phyloP scores from a whole-genome alignment of 2,888 invertebrate species.

The Lagria hirta region DNA sequence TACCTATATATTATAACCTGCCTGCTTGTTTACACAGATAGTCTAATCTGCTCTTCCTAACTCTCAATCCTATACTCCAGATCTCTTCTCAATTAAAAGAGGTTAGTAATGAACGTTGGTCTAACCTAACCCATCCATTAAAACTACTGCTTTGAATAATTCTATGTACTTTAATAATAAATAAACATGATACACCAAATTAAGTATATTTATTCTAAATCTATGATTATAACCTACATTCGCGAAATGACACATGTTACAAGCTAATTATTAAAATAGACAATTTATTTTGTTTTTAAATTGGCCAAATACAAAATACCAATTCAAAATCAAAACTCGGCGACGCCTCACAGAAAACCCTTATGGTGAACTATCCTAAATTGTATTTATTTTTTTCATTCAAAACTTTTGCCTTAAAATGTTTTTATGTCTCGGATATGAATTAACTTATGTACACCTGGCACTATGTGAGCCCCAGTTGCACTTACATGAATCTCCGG shows the following conservation, averaged over 20 bases:
- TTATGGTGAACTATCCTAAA: slow-evolving; percentile 17
- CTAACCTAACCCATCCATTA: slow-evolving; percentile 21
- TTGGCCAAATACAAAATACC: slow-evolving; percentile 8
- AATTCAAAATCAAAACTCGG: slow-evolving; percentile 13
- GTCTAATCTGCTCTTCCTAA: slow-evolving; percentile 24
- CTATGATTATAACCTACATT: slow-evolving; percentile 33
- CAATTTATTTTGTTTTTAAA: slow-evolving; percentile 7
- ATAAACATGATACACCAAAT: slow-evolving; percentile 31
- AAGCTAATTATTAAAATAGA: not conserved
- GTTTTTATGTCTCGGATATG: slow-evolving; percentile 22
- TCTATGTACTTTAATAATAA: slow-evolving; percentile 28
- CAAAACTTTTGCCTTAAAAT: no score
- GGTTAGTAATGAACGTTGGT: slow-evolving; percentile 12
- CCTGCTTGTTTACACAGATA: slow-evolving; percentile 30
- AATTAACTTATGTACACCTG: slow-evolving; percentile 35
- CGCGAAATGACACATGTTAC: not conserved
- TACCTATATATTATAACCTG: slow-evolving; percentile 42
- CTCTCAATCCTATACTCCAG: slow-evolving; percentile 20
- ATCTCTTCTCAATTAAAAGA: slow-evolving; percentile 7
- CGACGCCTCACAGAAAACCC: slow-evolving; percentile 13
- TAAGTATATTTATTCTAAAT: slow-evolving; percentile 31
- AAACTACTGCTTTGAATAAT: slow-evolving; percentile 22
- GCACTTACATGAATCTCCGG: slow-evolving; percentile 49
- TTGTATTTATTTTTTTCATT: slow-evolving; percentile 6
- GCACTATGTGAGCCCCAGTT: slow-evolving; percentile 35